Conservation (phyloP, 1,140 invertebrate species). For the Drosophila carrolli region DNA sequence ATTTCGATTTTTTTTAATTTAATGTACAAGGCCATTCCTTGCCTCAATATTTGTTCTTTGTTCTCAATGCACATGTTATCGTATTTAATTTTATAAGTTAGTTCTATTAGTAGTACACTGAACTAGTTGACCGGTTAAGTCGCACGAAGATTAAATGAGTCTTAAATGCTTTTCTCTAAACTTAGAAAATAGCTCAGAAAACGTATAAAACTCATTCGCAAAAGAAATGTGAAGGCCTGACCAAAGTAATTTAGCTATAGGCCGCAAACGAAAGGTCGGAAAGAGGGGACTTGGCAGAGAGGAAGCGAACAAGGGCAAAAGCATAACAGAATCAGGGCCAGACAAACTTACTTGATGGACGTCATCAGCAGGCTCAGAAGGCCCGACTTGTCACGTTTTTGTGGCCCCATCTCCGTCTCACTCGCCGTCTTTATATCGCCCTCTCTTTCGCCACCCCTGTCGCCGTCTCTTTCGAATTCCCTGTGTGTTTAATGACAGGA, state of each 20-base stretch:
- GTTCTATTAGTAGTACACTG: not conserved
- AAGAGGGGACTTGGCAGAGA: not conserved
- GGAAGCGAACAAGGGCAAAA: conserved; percentile 4
- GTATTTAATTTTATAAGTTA: too few relatives aligned
- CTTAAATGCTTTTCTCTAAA: not conserved
- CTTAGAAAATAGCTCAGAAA: not conserved
- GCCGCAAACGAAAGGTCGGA: conserved; percentile 18
- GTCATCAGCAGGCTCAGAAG: conserved; percentile 51
- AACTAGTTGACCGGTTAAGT: not conserved
- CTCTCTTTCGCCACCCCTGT: not conserved
- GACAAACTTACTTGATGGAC: conserved; percentile 52
- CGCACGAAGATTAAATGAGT: conserved; percentile 5
- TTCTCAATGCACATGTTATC: too few relatives aligned
- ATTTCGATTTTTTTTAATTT: too few relatives aligned
- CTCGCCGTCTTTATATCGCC: too few relatives aligned
- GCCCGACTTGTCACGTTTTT: conserved; percentile 40
- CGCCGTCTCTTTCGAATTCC: not conserved
- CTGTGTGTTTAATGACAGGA: conserved; percentile 31
- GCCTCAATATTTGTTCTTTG: too few relatives aligned
- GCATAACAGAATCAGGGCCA: conserved; percentile 24
- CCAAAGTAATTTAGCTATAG: conserved; percentile 22
- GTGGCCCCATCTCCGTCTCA: not conserved
- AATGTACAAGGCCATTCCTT: too few relatives aligned
- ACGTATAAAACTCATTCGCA: not conserved
- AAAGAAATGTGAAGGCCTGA: conserved; percentile 13